Conservation (phyloP, 1,140 invertebrate species). For the Ceratitis capitata region DNA sequence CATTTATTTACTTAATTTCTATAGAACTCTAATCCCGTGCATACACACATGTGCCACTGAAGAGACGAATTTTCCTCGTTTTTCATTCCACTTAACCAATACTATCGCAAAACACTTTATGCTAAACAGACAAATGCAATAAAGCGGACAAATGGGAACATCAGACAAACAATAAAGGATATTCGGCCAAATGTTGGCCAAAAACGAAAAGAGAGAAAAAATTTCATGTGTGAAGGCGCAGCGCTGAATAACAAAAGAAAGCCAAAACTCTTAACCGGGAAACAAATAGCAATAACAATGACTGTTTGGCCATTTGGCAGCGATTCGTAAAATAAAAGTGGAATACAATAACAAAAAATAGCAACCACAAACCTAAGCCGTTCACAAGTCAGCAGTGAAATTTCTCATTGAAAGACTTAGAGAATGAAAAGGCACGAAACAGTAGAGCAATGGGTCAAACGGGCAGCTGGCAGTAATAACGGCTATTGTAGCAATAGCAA, state of each 20-base stretch:
- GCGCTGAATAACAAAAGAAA: neutral
- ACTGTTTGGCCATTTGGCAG: neutral
- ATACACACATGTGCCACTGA: no score
- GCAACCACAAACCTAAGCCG: no score
- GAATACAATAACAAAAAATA: neutral
- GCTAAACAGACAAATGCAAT: no score
- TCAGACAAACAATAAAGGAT: neutral
- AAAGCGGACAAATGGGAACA: neutral
- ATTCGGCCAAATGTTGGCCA: neutral
- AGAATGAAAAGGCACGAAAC: no score
- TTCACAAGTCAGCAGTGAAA: neutral
- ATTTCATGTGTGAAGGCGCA: neutral
- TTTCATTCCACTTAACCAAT: no score
- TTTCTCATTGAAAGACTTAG: neutral
- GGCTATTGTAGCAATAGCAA: neutral
- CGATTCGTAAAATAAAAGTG: neutral
- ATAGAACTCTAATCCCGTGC: no score
- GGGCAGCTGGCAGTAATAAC: neutral
- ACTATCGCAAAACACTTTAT: no score
- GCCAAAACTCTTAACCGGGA: neutral
- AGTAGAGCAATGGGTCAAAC: neutral
- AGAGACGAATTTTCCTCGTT: no score
- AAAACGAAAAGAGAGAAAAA: neutral
- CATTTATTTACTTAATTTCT: no score
- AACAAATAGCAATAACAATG: constrained; percentile 12